Base-by-base conservation (phyloP, 2,888 invertebrate genomes). In the Hydroisotoma schaefferi region DNA sequence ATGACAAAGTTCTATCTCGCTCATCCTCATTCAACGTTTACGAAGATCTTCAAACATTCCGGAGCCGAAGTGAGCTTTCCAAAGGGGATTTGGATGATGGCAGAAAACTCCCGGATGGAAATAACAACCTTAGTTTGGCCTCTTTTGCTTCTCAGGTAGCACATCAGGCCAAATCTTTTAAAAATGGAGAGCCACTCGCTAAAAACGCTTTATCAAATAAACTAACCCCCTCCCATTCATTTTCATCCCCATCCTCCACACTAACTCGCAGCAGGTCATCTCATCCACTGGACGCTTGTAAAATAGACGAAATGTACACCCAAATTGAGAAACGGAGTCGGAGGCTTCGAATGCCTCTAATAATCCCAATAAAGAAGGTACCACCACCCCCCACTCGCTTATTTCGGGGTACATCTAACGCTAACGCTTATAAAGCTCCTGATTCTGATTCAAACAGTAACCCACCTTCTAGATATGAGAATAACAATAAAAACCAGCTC, bases 161-260 rank as follows among this genome's bases (percentile, higher is more conserved):
- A 25, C 26, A 49, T 18, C 49, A 49, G 5, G 49, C 49, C 6
- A 49, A 49, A n/a, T n/a, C n/a, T n/a, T n/a, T n/a, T n/a, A n/a
- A n/a, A n/a, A n/a, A n/a, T n/a, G n/a, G n/a, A n/a, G n/a, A n/a
- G n/a, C n/a, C n/a, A n/a, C n/a, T n/a, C n/a, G n/a, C n/a, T n/a
- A n/a, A n/a, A n/a, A n/a, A n/a, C n/a, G n/a, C n/a, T n/a, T n/a
- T n/a, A n/a, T n/a, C n/a, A n/a, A n/a, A n/a, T n/a, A n/a, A n/a
- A n/a, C n/a, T n/a, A n/a, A n/a, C n/a, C n/a, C n/a, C n/a, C n/a
- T n/a, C n/a, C n/a, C n/a, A 15, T 15, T 40, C 40, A 40, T 40
- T 20, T 15, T 40, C 40, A 15, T 15, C 40, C 15, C 8, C 40
- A 15, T 40, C 40, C 5, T 40, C 40, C 8, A 18, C 40, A 6